phyloP scores from a whole-genome alignment of 1,140 invertebrate genomes.

The Bombus sylvicola region DNA sequence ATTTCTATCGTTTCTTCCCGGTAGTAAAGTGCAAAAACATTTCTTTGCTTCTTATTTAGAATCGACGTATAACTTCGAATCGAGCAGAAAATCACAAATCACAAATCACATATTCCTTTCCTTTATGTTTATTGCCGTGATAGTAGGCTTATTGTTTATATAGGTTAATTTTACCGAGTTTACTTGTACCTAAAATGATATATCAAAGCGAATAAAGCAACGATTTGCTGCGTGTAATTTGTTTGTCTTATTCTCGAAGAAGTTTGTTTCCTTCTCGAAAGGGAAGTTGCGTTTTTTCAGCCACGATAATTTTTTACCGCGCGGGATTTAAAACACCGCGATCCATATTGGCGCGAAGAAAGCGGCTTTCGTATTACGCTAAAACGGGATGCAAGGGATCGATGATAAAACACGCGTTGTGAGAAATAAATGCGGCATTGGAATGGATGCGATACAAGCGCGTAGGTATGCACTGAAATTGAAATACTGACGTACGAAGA shows the following conservation, averaged over 20 bases:
- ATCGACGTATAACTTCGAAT: no score
- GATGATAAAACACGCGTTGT: slow-evolving; percentile 38
- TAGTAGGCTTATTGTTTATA: no score
- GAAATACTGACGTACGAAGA: slow-evolving; percentile 17
- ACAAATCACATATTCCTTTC: no score
- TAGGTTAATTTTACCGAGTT: no score
- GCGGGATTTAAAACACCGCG: not conserved
- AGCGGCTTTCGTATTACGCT: not conserved
- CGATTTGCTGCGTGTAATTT: not conserved
- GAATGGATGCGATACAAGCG: slow-evolving; percentile 20
- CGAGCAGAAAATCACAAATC: no score
- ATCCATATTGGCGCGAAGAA: not conserved
- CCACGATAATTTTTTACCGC: not conserved
- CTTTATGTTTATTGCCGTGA: no score
- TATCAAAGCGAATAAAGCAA: not conserved
- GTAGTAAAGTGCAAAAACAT: no score
- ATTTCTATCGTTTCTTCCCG: no score
- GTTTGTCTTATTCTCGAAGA: not conserved
- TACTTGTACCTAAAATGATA: no score
- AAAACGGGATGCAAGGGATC: not conserved
- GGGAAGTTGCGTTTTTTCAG: not conserved
- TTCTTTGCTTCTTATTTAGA: no score
- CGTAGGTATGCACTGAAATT: slow-evolving; percentile 18
- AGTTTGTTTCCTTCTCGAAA: not conserved
- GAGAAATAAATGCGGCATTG: slow-evolving; percentile 38